phyloP scores from a whole-genome alignment of 2,797 vertebrate genomes.

The Paratrypauchen microcephalus region DNA sequence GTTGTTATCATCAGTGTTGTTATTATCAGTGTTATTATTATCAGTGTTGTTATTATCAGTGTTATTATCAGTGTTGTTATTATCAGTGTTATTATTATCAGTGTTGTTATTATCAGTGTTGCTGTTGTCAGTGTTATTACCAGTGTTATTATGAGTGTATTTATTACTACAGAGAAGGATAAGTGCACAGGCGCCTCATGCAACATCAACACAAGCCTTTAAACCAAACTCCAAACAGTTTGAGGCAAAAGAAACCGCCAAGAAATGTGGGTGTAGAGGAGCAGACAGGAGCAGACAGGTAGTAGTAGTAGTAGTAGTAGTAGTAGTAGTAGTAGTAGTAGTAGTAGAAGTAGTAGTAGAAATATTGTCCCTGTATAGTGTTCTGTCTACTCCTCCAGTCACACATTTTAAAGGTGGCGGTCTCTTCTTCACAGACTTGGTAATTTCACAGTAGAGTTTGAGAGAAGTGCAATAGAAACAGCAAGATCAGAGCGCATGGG shows the following conservation, averaged over 20 bases:
- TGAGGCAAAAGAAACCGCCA: not conserved
- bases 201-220: constrained; percentile 60
- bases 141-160: constrained; percentile 28
- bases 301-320: no score
- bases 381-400: not conserved
- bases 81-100: no score
- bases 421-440: constrained; percentile 22
- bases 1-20: constrained; percentile 9
- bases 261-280: not conserved
- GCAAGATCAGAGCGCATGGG: not conserved
- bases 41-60: constrained; percentile 14
- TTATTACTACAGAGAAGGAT: constrained; percentile 42
- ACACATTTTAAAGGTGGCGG: not conserved
- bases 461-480: constrained; percentile 36
- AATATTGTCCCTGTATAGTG: not conserved
- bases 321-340: no score
- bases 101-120: not conserved
- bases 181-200: constrained; percentile 69
- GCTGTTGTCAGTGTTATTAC: no score
- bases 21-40: not conserved
- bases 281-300: not conserved
- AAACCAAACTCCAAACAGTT: not conserved
- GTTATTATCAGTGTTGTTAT: no score
- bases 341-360: no score
- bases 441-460: constrained; percentile 33